These are phyloP conservation scores for Agrotis puta DNA, from an alignment of 2,888 invertebrate species.

Conservation along the genomic window DNA sequence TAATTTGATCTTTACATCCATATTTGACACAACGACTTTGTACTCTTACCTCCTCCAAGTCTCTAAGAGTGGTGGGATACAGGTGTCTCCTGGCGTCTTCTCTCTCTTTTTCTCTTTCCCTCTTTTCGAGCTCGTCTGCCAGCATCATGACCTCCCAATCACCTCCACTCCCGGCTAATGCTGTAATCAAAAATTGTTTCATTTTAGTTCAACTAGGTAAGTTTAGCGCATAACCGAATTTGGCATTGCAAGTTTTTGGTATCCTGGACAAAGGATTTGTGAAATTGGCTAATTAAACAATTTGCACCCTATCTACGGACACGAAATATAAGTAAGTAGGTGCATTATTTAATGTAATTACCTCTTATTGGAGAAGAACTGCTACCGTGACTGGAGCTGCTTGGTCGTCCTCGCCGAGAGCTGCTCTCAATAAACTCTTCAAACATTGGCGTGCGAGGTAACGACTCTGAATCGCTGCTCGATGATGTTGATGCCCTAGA, in stretches of 20 bases:
- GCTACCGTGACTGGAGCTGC: slow-evolving; percentile 78
- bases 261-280: not conserved
- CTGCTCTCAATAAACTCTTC: slow-evolving; percentile 85
- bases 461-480: slow-evolving; percentile 86
- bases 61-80: slow-evolving; percentile 83
- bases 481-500: slow-evolving; percentile 84
- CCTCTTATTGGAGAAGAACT: slow-evolving; percentile 83
- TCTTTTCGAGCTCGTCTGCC: slow-evolving; percentile 93
- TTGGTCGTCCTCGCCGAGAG: slow-evolving; percentile 73
- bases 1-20: too few species aligned
- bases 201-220: too few species aligned
- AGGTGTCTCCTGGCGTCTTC: slow-evolving; percentile 82
- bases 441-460: slow-evolving; percentile 87
- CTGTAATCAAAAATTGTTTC: slow-evolving; percentile 43
- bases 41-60: slow-evolving; percentile 84
- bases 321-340: not conserved
- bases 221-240: too few species aligned
- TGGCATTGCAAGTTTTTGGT: not conserved
- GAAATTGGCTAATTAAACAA: not conserved
- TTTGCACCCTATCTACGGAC: not conserved
- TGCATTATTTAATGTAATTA: slow-evolving; percentile 49
- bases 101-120: slow-evolving; percentile 86
- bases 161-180: slow-evolving; percentile 85
- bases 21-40: too few species aligned
- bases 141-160: slow-evolving; percentile 96